Evolutionary conservation across 2,888 invertebrate genomes (phyloP).

Genomic region (Chirona hameri): DNA sequence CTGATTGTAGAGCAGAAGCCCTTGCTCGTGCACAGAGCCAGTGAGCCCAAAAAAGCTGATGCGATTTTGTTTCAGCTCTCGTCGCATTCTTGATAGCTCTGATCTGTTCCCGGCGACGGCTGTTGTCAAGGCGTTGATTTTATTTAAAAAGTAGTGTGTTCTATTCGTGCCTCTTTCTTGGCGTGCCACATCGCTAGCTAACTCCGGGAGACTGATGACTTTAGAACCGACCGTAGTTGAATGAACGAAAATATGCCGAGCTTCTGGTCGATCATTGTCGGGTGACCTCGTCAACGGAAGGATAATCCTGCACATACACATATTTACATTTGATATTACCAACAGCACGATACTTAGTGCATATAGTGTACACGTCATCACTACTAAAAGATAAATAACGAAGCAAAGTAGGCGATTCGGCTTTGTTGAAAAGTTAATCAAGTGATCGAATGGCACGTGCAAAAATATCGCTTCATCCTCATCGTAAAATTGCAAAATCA

Average conservation of each 20-base stretch:
- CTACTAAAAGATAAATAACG: too few species aligned
- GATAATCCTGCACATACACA: not conserved
- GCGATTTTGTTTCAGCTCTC: not conserved
- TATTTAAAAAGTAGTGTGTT: not conserved
- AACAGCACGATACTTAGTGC: too few species aligned
- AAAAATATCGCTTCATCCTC: too few species aligned
- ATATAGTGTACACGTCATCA: too few species aligned
- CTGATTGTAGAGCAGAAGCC: not conserved
- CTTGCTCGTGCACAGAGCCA: not conserved
- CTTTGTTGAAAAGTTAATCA: too few species aligned
- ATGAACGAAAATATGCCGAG: not conserved
- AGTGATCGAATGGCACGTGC: too few species aligned
- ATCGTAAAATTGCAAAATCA: too few species aligned
- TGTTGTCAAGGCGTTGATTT: not conserved
- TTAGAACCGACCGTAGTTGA: not conserved
- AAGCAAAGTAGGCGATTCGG: too few species aligned
- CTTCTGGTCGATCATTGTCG: not conserved
- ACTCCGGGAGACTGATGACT: too few species aligned
- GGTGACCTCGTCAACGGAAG: not conserved
- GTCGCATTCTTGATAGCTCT: not conserved
- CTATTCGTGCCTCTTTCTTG: not conserved
- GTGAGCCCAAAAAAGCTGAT: not conserved
- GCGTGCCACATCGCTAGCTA: not conserved
- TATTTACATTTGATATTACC: not conserved
- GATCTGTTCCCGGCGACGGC: not conserved